Evolutionary conservation across 2,888 invertebrate genomes (phyloP).

Genomic region (Nipponacmea schrenckii): DNA sequence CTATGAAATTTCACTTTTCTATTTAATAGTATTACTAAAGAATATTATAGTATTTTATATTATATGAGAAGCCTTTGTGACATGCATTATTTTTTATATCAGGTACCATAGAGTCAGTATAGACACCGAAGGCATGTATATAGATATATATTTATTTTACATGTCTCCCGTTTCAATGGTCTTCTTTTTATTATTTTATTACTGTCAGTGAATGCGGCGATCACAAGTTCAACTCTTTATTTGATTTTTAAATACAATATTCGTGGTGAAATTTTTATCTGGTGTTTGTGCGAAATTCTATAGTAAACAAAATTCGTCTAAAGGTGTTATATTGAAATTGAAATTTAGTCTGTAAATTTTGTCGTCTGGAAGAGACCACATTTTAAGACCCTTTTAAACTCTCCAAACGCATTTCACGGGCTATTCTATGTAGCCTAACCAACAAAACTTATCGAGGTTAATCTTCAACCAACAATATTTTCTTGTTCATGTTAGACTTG

Average conservation of each 20-base stretch:
- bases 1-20: too few relatives aligned
- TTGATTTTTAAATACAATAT: neutral
- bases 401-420: constrained; percentile 9
- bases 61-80: too few relatives aligned
- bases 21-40: too few relatives aligned
- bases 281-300: neutral
- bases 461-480: constrained; percentile 14
- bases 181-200: neutral
- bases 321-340: constrained; percentile 1
- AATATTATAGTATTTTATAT: too few relatives aligned
- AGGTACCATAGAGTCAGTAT: too few relatives aligned
- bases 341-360: constrained; percentile 1
- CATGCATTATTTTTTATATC: too few relatives aligned
- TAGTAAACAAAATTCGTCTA: neutral
- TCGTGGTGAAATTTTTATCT: neutral
- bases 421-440: neutral
- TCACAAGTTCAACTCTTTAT: neutral
- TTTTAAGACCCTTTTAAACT: constrained; percentile 4
- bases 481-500: constrained; percentile 18
- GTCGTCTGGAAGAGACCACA: constrained; percentile 1
- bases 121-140: too few relatives aligned
- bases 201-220: neutral
- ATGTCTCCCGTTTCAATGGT: too few relatives aligned
- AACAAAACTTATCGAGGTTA: constrained; percentile 12
- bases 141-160: too few relatives aligned